A percentile compares a stretch with the other conserved stretches of the same genome.
These are phyloP conservation scores for Callosobruchus maculatus DNA, from an alignment of 2,888 invertebrate species.

Conservation along the genomic window DNA sequence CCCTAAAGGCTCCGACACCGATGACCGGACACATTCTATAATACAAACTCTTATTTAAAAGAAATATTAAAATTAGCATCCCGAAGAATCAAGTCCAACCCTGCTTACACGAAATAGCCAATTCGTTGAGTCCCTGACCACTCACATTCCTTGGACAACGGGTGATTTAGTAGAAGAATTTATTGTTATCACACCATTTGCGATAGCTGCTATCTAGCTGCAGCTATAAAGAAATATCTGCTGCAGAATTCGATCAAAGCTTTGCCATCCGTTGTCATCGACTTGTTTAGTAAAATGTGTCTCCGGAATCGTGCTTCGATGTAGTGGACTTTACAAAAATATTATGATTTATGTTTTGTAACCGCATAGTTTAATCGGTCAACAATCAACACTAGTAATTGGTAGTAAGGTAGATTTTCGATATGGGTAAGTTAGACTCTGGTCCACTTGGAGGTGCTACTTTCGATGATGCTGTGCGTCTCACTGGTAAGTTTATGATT, in stretches of 20 bases:
- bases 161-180: not conserved
- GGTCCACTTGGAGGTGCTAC: conserved; percentile 4
- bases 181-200: not conserved
- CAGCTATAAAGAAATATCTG: not conserved
- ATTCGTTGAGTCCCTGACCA: not conserved
- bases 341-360: not conserved
- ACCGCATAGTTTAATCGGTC: not conserved
- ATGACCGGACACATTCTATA: too few relatives aligned
- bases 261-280: not conserved
- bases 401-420: not conserved
- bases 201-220: not conserved
- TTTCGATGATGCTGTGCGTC: conserved; percentile 11
- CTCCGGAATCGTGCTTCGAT: not conserved
- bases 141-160: not conserved
- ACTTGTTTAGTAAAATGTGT: not conserved
- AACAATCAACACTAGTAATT: not conserved
- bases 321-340: not conserved
- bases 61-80: too few relatives aligned
- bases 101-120: not conserved
- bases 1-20: too few relatives aligned
- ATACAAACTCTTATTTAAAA: too few relatives aligned
- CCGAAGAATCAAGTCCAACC: not conserved
- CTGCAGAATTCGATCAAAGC: not conserved
- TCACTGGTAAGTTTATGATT: conserved; percentile 11
- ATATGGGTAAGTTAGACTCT: conserved; percentile 6